phyloP scores from a whole-genome alignment of 2,797 vertebrate genomes.

The Taenioides sp. region DNA sequence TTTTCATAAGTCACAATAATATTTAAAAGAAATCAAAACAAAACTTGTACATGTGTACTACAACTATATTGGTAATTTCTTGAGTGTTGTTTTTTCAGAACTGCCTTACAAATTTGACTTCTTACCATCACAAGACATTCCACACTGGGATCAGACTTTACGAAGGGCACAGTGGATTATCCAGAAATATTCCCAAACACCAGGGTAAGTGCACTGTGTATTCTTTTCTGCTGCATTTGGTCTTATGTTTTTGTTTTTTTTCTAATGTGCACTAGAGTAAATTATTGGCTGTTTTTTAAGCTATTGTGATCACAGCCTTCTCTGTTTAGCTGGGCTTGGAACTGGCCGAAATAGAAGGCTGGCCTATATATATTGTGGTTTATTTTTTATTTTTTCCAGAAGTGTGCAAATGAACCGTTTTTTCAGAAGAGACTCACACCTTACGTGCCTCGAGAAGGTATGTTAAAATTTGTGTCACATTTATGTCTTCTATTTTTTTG shows the following conservation, averaged over 20 bases:
- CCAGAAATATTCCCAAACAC: slow-evolving; percentile 86
- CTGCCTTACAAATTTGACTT: slow-evolving; percentile 93
- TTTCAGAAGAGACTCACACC: slow-evolving; percentile 88
- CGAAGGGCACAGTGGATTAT: slow-evolving; percentile 94
- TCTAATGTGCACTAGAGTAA: not conserved
- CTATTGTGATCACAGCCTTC: too few relatives aligned
- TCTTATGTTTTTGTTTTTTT: not conserved
- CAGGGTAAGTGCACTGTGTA: slow-evolving; percentile 75
- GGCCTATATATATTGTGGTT: not conserved
- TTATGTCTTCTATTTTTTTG: not conserved
- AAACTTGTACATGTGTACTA: not conserved
- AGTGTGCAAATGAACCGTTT: slow-evolving; percentile 90
- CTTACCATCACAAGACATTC: slow-evolving; percentile 84
- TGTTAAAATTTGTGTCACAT: slow-evolving; percentile 33
- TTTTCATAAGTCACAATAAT: not conserved
- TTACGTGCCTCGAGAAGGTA: slow-evolving; percentile 97
- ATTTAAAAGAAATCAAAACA: not conserved
- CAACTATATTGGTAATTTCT: slow-evolving; percentile 6
- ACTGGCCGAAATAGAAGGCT: not conserved
- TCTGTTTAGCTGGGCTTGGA: too few relatives aligned
- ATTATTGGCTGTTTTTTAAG: too few relatives aligned
- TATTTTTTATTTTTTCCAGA: slow-evolving; percentile 59
- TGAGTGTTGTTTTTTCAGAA: slow-evolving; percentile 69
- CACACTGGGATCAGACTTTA: slow-evolving; percentile 87
- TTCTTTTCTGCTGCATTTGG: not conserved